phyloP scores from a whole-genome alignment of 92 coral and sea anemone species.

The Siderastrea radians region DNA sequence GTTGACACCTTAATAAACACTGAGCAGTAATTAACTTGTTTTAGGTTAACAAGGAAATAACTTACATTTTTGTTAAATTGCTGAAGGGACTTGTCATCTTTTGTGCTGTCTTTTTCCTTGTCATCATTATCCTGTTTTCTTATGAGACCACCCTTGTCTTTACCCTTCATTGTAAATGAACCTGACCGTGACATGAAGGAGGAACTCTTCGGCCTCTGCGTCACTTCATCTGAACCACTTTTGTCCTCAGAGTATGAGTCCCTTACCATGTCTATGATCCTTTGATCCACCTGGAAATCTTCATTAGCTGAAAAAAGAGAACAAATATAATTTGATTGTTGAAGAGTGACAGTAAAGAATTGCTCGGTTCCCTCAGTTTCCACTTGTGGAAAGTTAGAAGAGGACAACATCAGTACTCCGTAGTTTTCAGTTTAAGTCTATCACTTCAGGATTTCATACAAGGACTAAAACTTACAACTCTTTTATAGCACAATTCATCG shows the following conservation, averaged over 20 bases:
- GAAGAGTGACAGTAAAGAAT: background rate
- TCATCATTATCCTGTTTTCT: slow-evolving; percentile 74
- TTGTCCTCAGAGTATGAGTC: slow-evolving; percentile 77
- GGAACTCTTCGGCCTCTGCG: slow-evolving; percentile 78
- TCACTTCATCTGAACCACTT: slow-evolving; percentile 56
- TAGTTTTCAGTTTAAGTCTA: too few species aligned
- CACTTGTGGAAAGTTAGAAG: too few species aligned
- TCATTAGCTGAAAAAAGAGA: slow-evolving; percentile 77
- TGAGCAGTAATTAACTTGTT: background rate
- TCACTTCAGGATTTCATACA: too few species aligned
- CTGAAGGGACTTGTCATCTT: slow-evolving; percentile 25
- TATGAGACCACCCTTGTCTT: slow-evolving; percentile 34
- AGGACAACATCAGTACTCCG: too few species aligned
- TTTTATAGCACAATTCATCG: background rate
- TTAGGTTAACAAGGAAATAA: slow-evolving; percentile 5
- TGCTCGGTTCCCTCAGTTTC: too few species aligned
- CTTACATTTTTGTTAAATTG: slow-evolving; percentile 82
- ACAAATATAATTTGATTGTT: background rate
- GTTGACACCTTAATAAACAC: background rate
- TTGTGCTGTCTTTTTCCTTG: slow-evolving; percentile 52
- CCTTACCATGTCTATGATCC: slow-evolving; percentile 85
- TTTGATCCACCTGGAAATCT: slow-evolving; percentile 83
- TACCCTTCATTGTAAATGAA: slow-evolving; percentile 70
- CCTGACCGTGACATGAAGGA: slow-evolving; percentile 74
- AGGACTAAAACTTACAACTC: background rate